phyloP scores from a whole-genome alignment of 2,888 invertebrate genomes.

The Lasiommata megera region DNA sequence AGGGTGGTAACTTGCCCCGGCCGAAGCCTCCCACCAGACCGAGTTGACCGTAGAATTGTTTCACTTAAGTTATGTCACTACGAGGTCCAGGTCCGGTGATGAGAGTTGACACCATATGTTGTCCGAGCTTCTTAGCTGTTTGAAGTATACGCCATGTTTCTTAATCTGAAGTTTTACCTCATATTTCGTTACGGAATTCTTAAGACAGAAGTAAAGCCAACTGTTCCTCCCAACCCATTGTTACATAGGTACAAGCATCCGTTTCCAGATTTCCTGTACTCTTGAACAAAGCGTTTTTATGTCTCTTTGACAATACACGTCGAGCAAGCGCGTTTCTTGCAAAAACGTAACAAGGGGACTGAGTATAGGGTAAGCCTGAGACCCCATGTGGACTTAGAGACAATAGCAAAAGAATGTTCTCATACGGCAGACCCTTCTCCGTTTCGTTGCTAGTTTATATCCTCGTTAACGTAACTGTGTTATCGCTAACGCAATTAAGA shows the following conservation, averaged over 20 bases:
- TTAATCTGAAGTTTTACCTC: too few relatives aligned
- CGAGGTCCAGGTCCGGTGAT: too few relatives aligned
- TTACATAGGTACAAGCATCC: background rate
- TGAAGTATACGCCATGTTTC: too few relatives aligned
- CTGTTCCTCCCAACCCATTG: background rate
- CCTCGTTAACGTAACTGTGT: background rate
- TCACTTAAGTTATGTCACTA: too few relatives aligned
- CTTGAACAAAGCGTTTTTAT: background rate
- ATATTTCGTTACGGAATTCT: too few relatives aligned
- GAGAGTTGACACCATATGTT: too few relatives aligned
- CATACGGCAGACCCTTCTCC: background rate
- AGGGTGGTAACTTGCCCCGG: too few relatives aligned
- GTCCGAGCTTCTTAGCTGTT: too few relatives aligned
- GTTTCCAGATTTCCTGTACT: background rate
- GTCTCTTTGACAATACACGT: background rate
- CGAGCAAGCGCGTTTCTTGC: background rate
- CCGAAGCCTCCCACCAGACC: too few relatives aligned
- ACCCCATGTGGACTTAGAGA: slow-evolving; percentile 1
- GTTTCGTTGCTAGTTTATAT: background rate
- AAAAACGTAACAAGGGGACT: background rate
- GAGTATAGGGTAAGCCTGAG: background rate
- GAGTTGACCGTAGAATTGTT: too few relatives aligned
- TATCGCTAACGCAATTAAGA: too few relatives aligned
- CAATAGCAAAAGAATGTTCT: background rate
- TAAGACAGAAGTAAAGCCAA: too few relatives aligned